Evolutionary conservation across 2,113 vertebrate species (phyloP), one percentile per base, ranked within the genome.

Genomic region (Lates calcarifer): DNA sequence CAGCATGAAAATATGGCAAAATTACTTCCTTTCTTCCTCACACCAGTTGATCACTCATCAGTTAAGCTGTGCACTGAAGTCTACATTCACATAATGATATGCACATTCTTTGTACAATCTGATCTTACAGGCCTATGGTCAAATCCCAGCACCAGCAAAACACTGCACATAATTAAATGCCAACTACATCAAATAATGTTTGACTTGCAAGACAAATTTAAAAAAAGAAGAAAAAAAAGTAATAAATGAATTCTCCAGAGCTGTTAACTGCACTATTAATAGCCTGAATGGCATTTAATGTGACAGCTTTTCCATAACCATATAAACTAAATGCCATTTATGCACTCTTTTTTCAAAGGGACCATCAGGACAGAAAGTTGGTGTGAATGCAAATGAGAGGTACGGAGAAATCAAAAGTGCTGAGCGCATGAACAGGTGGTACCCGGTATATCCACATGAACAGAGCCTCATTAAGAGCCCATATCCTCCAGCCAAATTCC

Each of bases 221-320:
- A 47, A 6, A 47, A 47, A 47, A 47, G 6, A 18, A 20, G 4
- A 22, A 67, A 4, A 51, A 41, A 3, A n/a, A 10, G 10, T 22
- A 28, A 1, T 4, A 26, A 43, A n/a, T 66, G 18, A 61, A 67
- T 41, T 64, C 8, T 13, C 9, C 24, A 33, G 6, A 53, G 63
- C 29, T 66, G 22, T 43, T 56, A 58, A 45, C 8, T 45, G 26
- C 26, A 45, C 45, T 58, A 68, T 71, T 49, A 74, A 62, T 62
- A 74, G 43, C 28, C 55, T 29, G 58, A 71, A 72, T 22, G 6
- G 11, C 68, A 70, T 75, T 61, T 18, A 58, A 58, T 31, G 68
- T 20, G 51, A 70, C 6, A 45, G 24, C 35, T 62, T 49, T 64
- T 65, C 20, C 3, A 56, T 68, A 82, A 63, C 15, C n/a, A 43